Percentiles rank a stretch among this genome's conserved stretches.
Evolutionary conservation across 1,140 invertebrate species (phyloP).

Genomic region (Venturia canescens): DNA sequence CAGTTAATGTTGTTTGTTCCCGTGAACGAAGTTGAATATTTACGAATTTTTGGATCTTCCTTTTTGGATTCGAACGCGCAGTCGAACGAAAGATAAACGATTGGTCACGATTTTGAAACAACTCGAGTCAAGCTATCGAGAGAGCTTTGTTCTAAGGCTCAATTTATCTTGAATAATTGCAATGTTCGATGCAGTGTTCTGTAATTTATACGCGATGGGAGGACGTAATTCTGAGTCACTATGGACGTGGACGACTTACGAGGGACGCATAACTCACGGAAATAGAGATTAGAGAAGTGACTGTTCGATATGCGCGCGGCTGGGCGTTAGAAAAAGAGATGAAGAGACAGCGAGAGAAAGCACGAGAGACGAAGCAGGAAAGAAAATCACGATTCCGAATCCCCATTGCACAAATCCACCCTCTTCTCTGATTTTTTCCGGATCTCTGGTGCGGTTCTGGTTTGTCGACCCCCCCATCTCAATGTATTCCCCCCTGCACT

Average conservation of each 20-base stretch:
- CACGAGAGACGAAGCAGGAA: slow-evolving; percentile 1
- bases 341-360: not conserved
- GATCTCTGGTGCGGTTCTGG: slow-evolving; percentile 33
- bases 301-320: not conserved
- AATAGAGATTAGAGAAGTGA: slow-evolving; percentile 49
- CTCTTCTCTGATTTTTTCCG: slow-evolving; percentile 25
- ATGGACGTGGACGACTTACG: slow-evolving; percentile 18
- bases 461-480: slow-evolving; percentile 21
- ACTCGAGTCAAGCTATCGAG: too few relatives aligned
- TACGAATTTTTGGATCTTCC: too few relatives aligned
- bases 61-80: too few relatives aligned
- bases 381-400: slow-evolving; percentile 22
- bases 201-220: slow-evolving; percentile 14
- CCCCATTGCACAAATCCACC: slow-evolving; percentile 27
- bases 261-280: slow-evolving; percentile 41
- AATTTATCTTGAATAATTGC: not conserved
- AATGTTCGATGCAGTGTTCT: not conserved
- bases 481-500: slow-evolving; percentile 4
- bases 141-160: not conserved
- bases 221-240: slow-evolving; percentile 32
- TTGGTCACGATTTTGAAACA: too few relatives aligned
- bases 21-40: too few relatives aligned
- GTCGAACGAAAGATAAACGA: too few relatives aligned
- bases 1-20: too few relatives aligned
- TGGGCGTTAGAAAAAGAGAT: not conserved